A percentile compares a stretch with the other conserved stretches of the same genome.
phyloP scores from a whole-genome alignment of 2,888 invertebrate species.

The Watsonalla cultraria region DNA sequence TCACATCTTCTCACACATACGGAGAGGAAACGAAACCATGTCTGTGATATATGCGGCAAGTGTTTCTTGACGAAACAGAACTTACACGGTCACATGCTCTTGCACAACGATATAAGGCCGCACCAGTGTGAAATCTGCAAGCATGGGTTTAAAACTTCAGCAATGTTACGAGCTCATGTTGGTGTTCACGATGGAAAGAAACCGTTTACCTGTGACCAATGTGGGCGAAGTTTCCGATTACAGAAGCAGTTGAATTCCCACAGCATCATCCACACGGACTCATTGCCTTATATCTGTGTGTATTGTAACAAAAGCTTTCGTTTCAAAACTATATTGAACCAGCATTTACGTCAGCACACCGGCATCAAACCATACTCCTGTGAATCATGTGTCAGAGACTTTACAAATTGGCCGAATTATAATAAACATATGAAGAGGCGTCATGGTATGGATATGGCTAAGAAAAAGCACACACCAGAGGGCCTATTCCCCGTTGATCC shows the following conservation, averaged over 20 bases:
- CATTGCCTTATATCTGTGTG: conserved; percentile 83
- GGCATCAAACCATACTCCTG: conserved; percentile 84
- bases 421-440: conserved; percentile 88
- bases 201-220: conserved; percentile 47
- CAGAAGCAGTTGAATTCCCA: conserved; percentile 77
- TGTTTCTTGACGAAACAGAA: conserved; percentile 43
- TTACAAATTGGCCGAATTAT: conserved; percentile 88
- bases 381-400: conserved; percentile 80
- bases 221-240: conserved; percentile 41
- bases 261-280: conserved; percentile 84
- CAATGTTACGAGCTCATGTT: conserved; percentile 38
- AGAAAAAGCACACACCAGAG: conserved; percentile 56
- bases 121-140: conserved; percentile 58
- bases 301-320: conserved; percentile 84
- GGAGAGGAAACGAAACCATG: conserved; percentile 51
- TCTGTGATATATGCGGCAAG: conserved; percentile 59
- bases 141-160: conserved; percentile 39
- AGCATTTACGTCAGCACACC: conserved; percentile 84
- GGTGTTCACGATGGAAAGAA: conserved; percentile 41
- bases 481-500: conserved; percentile 52
- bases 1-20: conserved; percentile 79
- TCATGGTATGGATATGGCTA: conserved; percentile 73
- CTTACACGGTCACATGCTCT: conserved; percentile 38
- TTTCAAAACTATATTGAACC: conserved; percentile 82
- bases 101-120: conserved; percentile 48